phyloP scores from a whole-genome alignment of 2,888 invertebrate species.

The Zele albiditarsus region DNA sequence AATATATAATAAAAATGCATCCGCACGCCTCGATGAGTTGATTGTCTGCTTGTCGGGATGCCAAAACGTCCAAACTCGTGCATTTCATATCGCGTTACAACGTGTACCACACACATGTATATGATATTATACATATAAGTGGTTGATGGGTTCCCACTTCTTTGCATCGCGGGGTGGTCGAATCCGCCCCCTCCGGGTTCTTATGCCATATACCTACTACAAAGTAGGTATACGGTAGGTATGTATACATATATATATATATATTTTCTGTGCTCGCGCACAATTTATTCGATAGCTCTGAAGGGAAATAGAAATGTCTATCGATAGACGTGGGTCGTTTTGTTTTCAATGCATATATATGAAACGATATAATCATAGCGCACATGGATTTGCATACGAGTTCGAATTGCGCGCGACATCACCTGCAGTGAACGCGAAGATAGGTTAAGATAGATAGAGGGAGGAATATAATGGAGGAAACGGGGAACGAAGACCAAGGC shows the following conservation, averaged over 20 bases:
- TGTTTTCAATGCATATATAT: no score
- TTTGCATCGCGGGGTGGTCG: constrained; percentile 35
- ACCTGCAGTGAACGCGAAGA: constrained; percentile 50
- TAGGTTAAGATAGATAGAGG: constrained; percentile 27
- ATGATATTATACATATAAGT: constrained; percentile 8
- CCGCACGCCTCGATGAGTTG: constrained; percentile 73
- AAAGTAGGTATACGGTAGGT: neutral
- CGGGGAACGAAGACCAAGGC: constrained; percentile 50
- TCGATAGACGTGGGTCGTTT: no score
- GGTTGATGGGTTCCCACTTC: constrained; percentile 15
- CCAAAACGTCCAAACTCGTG: constrained; percentile 72
- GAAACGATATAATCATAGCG: no score
- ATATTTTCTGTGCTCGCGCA: neutral
- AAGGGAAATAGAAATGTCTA: no score
- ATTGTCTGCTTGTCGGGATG: constrained; percentile 73
- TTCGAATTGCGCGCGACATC: constrained; percentile 59
- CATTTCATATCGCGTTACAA: constrained; percentile 71
- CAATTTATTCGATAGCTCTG: neutral
- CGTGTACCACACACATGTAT: neutral
- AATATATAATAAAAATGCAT: constrained; percentile 73
- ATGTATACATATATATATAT: neutral
- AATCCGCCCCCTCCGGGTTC: constrained; percentile 31
- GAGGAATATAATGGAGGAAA: neutral
- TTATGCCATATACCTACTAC: neutral
- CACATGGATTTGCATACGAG: constrained; percentile 67